Percentiles rank a stretch among this genome's conserved stretches.
phyloP scores from a whole-genome alignment of 2,797 vertebrate genomes.

The Rhabdomys pumilio region DNA sequence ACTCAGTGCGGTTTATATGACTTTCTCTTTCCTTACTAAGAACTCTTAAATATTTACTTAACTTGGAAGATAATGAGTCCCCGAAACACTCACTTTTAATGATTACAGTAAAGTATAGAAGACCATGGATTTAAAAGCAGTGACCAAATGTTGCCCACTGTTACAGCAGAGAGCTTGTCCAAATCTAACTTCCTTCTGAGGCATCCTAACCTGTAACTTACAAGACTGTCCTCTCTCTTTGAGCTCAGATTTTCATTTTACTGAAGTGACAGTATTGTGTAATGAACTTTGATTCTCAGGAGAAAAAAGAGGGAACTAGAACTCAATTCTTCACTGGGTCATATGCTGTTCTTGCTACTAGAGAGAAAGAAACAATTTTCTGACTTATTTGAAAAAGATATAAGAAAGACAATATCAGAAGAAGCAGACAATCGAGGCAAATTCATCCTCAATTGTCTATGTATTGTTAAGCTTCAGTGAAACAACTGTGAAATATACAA shows the following conservation, averaged over 20 bases:
- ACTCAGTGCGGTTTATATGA: background rate
- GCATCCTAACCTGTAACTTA: background rate
- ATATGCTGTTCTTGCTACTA: constrained; percentile 61
- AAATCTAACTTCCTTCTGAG: constrained; percentile 39
- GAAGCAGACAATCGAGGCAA: constrained; percentile 69
- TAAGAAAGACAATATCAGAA: constrained; percentile 80
- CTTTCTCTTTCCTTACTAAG: background rate
- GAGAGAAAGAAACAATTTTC: constrained; percentile 81
- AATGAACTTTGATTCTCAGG: constrained; percentile 79
- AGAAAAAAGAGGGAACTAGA: background rate
- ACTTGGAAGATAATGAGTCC: constrained; percentile 28
- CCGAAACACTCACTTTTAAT: background rate
- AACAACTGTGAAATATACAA: constrained; percentile 72
- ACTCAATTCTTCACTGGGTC: constrained; percentile 68
- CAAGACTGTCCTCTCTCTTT: constrained; percentile 51
- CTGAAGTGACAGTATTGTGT: constrained; percentile 73
- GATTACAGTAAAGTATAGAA: background rate
- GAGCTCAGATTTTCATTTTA: constrained; percentile 71
- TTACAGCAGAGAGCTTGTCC: background rate
- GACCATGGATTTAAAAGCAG: background rate
- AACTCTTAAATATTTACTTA: background rate
- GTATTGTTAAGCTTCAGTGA: constrained; percentile 72
- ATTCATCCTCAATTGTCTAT: constrained; percentile 78
- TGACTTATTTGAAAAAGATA: constrained; percentile 84
- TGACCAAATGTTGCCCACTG: constrained; percentile 11